Evolutionary conservation across 2,888 invertebrate genomes (phyloP).

Genomic region (Minunthozetes semirufus): DNA sequence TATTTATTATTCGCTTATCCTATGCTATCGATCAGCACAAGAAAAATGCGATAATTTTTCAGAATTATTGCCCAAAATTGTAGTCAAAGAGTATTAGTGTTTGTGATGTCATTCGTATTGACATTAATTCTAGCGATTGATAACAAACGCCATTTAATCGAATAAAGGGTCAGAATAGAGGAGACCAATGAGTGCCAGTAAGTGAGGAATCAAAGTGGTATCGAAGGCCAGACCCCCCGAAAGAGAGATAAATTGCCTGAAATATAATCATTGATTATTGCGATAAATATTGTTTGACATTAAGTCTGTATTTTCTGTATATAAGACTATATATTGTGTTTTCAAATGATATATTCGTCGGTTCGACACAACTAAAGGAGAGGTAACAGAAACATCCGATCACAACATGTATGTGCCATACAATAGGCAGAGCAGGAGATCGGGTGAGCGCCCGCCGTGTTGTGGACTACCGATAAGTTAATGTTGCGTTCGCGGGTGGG

Average conservation of each 20-base stretch:
- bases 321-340: neutral
- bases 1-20: too few relatives aligned
- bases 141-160: neutral
- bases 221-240: neutral
- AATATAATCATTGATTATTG: constrained; percentile 5
- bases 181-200: neutral
- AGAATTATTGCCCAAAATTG: neutral
- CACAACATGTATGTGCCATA: neutral
- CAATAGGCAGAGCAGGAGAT: neutral
- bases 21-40: too few relatives aligned
- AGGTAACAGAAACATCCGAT: constrained; percentile 15
- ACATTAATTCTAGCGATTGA: neutral
- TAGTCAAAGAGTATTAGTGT: neutral
- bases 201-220: neutral
- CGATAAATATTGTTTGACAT: neutral
- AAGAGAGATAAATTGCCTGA: neutral
- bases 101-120: neutral
- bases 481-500: neutral
- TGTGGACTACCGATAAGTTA: constrained; percentile 18
- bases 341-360: neutral
- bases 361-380: neutral
- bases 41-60: neutral
- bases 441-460: neutral
- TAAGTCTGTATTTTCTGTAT: too few relatives aligned
- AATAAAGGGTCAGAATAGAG: constrained; percentile 1